phyloP scores from a whole-genome alignment of 2,113 vertebrate genomes.

The Spheniscus mendiculus region DNA sequence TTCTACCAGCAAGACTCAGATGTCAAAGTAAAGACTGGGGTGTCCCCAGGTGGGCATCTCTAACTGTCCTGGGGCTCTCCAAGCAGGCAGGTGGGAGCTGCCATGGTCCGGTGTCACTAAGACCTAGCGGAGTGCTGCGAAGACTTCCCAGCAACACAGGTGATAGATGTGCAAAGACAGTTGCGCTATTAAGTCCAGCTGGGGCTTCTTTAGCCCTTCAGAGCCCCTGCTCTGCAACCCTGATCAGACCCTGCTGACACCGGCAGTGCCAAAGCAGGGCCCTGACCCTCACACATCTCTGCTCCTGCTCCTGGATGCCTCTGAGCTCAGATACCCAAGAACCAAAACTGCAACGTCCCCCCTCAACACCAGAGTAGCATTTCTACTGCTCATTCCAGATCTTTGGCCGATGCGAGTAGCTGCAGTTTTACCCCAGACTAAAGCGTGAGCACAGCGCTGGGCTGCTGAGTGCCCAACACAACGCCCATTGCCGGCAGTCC shows the following conservation, averaged over 20 bases:
- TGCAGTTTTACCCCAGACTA: background rate
- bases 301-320: background rate
- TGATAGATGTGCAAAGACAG: fast-evolving
- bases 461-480: background rate
- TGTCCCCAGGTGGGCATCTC: background rate
- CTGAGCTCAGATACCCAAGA: background rate
- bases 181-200: background rate
- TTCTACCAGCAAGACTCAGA: background rate
- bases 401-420: fast-evolving
- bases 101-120: background rate
- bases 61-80: background rate
- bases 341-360: fast-evolving
- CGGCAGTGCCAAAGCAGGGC: background rate
- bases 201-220: background rate
- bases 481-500: fast-evolving
- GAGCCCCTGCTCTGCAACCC: background rate
- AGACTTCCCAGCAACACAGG: background rate
- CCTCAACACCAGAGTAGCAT: background rate
- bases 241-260: background rate
- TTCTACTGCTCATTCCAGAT: background rate
- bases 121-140: background rate
- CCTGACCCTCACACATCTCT: background rate
- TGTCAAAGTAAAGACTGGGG: background rate
- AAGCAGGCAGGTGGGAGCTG: background rate
- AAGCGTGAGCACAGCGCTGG: background rate